Evolutionary conservation across 2,888 invertebrate genomes (phyloP), one percentile per base, ranked within the genome.

Genomic region (Leptinotarsa rubiginosa): DNA sequence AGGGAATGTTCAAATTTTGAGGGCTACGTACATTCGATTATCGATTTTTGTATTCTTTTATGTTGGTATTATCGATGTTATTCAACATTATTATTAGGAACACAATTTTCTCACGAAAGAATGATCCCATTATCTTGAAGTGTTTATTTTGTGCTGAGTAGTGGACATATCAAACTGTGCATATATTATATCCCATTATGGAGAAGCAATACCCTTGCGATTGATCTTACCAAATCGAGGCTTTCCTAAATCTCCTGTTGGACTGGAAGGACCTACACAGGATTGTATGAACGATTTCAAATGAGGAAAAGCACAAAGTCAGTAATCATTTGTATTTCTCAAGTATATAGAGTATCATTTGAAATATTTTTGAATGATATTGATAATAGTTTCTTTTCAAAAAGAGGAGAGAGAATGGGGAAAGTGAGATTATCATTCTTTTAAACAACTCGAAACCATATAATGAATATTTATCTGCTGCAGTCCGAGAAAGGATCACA

Each of bases 161-260:
- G 52, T 41, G 18, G 41, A 54, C 54, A 54, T 12, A 68, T 72
- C 75, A 70, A 74, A 75, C 72, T 74, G 79, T 79, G 79, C 78
- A 77, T 74, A 77, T 52, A 71, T 70, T 52, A 71, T 70, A 68
- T 72, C 65, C 74, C 75, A 50, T 56, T 62, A 66, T 70, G 67
- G 71, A 74, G 68, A 78, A 72, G 65, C 68, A 65, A 66, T 66
- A 65, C 74, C 67, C 16, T 70, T 65, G 18, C 54, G 65, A 50
- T 71, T 73, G 65, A 25, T 85, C 87, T 87, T 87, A 87, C 87
- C 87, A 82, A 87, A 87, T 82, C 84, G 83, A 59, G 84, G 75
- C 78, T 80, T 84, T 71, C 84, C 79, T 41, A 78, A 78, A 59
- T 85, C 85, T 76, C 84, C 84, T 77, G 83, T 83, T 25, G 87